Percentiles rank a stretch among this genome's conserved stretches.
Conservation (phyloP, 2,113 vertebrate species). For the Lepidothrix coronata region DNA sequence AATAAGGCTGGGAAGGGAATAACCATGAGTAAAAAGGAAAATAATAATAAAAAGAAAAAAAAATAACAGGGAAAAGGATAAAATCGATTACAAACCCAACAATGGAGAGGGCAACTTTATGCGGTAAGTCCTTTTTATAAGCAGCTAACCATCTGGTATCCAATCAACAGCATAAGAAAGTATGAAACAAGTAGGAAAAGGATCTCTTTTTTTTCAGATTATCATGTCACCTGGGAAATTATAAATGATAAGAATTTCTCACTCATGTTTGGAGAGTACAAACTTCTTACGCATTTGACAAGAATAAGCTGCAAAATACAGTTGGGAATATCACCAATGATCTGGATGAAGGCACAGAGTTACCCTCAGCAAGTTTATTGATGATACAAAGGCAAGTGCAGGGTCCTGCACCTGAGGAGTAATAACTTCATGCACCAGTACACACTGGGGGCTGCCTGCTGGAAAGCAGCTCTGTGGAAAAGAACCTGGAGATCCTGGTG, state of each 20-base stretch:
- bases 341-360: not conserved
- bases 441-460: not conserved
- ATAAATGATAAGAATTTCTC: not conserved
- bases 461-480: not conserved
- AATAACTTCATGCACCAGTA: not conserved
- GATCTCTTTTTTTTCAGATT: not conserved
- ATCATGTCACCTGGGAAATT: not conserved
- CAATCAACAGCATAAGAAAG: not conserved
- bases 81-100: not conserved
- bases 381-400: not conserved
- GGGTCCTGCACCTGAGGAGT: not conserved
- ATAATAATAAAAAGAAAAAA: not conserved
- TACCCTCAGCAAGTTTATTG: not conserved
- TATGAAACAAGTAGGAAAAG: not conserved
- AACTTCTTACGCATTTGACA: not conserved
- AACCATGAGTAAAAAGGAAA: not conserved
- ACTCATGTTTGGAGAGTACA: not conserved
- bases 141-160: not conserved
- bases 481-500: not conserved
- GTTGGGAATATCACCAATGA: not conserved
- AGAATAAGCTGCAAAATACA: not conserved
- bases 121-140: not conserved
- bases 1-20: not conserved
- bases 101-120: not conserved
- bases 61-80: rapidly evolving